phyloP scores from a whole-genome alignment of 2,888 invertebrate genomes.

The Sarcophaga subvicina region DNA sequence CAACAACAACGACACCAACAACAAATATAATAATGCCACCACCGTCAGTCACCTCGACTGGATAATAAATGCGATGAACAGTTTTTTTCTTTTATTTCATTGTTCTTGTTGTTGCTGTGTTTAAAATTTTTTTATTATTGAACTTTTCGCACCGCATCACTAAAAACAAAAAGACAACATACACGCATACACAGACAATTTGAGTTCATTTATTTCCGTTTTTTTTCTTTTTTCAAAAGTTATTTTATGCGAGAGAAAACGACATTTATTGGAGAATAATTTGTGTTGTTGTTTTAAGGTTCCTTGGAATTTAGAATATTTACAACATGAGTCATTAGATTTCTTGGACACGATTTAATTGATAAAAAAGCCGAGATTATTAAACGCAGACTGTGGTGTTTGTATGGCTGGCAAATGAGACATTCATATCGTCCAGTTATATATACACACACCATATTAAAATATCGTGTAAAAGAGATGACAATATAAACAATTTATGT shows the following conservation, averaged over 20 bases:
- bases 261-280: constrained; percentile 20
- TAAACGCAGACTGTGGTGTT: no score
- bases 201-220: constrained; percentile 21
- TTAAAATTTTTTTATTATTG: constrained; percentile 55
- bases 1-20: not conserved
- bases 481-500: not conserved
- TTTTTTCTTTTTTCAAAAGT: constrained; percentile 30
- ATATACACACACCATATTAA: not conserved
- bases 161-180: constrained; percentile 40
- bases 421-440: not conserved
- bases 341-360: constrained; percentile 59
- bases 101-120: not conserved
- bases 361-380: constrained; percentile 43
- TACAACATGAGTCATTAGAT: constrained; percentile 69
- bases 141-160: constrained; percentile 68
- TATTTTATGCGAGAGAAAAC: constrained; percentile 3
- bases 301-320: constrained; percentile 70
- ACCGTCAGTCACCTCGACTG: constrained; percentile 62
- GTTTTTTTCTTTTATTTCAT: no score
- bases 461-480: no score
- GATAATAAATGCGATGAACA: constrained; percentile 52
- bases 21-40: constrained; percentile 25
- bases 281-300: constrained; percentile 53
- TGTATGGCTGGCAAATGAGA: not conserved
- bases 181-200: constrained; percentile 21